Conservation (phyloP, 2,888 invertebrate genomes). For the Phaedon cochleariae region DNA sequence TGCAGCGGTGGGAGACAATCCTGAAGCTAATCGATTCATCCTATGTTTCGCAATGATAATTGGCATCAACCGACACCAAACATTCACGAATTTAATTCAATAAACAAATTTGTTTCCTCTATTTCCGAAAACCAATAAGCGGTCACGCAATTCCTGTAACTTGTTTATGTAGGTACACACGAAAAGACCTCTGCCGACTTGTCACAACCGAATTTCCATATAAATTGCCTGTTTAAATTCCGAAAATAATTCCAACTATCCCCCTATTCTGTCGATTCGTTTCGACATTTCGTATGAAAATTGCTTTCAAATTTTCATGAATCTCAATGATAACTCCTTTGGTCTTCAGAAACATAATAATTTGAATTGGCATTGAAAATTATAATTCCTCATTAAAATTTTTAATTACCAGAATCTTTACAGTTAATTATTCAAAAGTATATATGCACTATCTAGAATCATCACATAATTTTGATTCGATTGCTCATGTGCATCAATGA, state of each 20-base stretch:
- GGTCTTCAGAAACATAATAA: too few relatives aligned
- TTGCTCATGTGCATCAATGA: too few relatives aligned
- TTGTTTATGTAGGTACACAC: neutral
- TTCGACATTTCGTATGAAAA: neutral
- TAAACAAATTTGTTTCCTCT: neutral
- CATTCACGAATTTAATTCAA: neutral
- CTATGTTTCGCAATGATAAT: too few relatives aligned
- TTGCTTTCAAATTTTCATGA: neutral
- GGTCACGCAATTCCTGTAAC: neutral
- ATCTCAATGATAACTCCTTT: too few relatives aligned
- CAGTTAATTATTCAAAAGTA: too few relatives aligned
- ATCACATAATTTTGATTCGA: too few relatives aligned
- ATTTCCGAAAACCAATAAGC: neutral
- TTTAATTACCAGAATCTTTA: too few relatives aligned
- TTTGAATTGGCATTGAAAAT: too few relatives aligned
- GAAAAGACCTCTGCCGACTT: neutral
- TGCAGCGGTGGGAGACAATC: neutral
- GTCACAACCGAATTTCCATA: constrained; percentile 34
- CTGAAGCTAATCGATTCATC: neutral
- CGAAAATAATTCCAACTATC: constrained; percentile 31
- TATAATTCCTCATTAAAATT: too few relatives aligned
- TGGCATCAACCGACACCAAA: neutral
- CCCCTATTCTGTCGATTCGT: constrained; percentile 25
- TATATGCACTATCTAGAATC: too few relatives aligned
- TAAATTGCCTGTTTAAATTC: constrained; percentile 37